These are phyloP conservation scores for Actinopyga echinites DNA, from an alignment of 53 echinoderm and acorn worm species.

Conservation along the genomic window DNA sequence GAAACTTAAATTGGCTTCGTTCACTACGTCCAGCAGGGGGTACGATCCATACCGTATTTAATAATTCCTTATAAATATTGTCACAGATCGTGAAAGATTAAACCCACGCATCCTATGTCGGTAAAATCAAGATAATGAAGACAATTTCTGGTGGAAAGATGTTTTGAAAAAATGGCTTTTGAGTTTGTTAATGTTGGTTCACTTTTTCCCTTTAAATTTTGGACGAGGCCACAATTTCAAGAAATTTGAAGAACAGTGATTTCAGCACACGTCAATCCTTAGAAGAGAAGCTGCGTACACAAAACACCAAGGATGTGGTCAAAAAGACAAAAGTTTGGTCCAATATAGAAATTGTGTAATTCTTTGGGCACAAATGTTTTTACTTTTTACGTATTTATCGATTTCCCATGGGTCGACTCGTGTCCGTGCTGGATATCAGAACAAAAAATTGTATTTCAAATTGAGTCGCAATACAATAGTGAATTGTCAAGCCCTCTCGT, in stretches of 20 bases:
- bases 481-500: conserved; percentile 11
- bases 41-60: too few species aligned
- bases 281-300: conserved; percentile 5
- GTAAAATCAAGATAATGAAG: too few species aligned
- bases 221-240: conserved; percentile 8
- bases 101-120: too few species aligned
- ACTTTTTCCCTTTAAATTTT: background rate
- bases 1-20: conserved; percentile 47
- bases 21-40: background rate
- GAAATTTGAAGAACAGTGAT: conserved; percentile 30
- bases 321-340: conserved; percentile 23
- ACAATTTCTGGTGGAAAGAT: too few species aligned
- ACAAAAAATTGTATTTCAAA: conserved; percentile 3
- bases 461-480: conserved; percentile 22
- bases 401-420: conserved; percentile 29
- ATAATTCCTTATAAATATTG: too few species aligned
- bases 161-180: too few species aligned
- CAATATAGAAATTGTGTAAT: conserved; percentile 6
- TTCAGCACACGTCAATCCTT: conserved; percentile 32
- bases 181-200: too few species aligned
- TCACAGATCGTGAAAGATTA: too few species aligned
- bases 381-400: background rate
- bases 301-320: conserved; percentile 20
- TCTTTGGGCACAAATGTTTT: background rate
- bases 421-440: background rate